These are phyloP conservation scores for Geodia barretti DNA, from an alignment of 37 sponge, comb jelly and placozoan genomes.

Conservation along the genomic window DNA sequence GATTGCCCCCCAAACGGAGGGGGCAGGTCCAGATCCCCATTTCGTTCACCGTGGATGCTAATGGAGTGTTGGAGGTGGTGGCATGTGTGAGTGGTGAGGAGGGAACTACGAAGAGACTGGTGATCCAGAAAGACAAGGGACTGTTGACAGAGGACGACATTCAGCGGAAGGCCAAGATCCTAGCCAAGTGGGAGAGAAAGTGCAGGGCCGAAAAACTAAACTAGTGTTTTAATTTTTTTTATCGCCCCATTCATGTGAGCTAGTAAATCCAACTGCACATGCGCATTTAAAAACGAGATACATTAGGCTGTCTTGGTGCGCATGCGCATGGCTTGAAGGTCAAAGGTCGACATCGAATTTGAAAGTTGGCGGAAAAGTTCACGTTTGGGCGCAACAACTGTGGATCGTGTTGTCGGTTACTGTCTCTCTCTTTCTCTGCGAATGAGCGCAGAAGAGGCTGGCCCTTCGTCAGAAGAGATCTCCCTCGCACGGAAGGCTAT, in stretches of 20 bases:
- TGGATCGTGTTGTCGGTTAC: not conserved
- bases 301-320: no score
- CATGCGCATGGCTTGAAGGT: not conserved
- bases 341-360: not conserved
- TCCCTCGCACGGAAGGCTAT: not conserved
- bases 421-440: not conserved
- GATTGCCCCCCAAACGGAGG: slow-evolving; percentile 77
- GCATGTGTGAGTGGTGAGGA: slow-evolving; percentile 81
- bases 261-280: no score
- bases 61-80: slow-evolving; percentile 86
- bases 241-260: no score
- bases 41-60: slow-evolving; percentile 76
- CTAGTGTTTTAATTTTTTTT: slow-evolving; percentile 3
- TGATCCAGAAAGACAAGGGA: slow-evolving; percentile 94
- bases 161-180: slow-evolving; percentile 25
- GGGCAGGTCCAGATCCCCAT: slow-evolving; percentile 83
- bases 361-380: not conserved
- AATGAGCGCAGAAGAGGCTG: not conserved
- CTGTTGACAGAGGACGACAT: slow-evolving; percentile 75
- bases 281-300: no score
- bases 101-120: slow-evolving; percentile 59
- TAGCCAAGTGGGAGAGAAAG: slow-evolving; percentile 75
- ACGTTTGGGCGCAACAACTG: not conserved
- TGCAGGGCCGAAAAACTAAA: slow-evolving; percentile 78
- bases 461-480: not conserved